Evolutionary conservation across 1,140 invertebrate genomes (phyloP), one percentile per base, ranked within the genome.

Genomic region (Bemisia tabaci): DNA sequence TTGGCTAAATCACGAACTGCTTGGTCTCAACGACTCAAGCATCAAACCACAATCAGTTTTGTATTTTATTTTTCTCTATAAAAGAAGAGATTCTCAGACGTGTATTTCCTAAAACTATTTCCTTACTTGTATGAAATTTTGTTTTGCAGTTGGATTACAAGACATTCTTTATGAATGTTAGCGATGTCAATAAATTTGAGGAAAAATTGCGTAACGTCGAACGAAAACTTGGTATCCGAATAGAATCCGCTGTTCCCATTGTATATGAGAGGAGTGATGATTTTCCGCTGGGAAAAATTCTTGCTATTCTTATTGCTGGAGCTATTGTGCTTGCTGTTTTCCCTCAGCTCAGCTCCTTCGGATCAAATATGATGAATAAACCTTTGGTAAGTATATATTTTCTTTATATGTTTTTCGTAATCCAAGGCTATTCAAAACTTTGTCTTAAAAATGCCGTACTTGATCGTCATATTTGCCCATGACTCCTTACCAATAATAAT

Each of bases 161-260:
- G 67, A 82, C 78, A 11, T 93, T 85, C 76, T 86, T 90, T 70
- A 92, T 95, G 89, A 88, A 89, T 73, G 85, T 94, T 17, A 86
- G 86, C 0, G 87, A 93, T 75, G 84, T 87, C 21, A 83, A 87
- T 58, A 85, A 87, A 69, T 90, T 96, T 77, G 94, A 96, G 78
- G 88, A 89, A 72, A 94, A 93, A 80, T 75, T 97, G 59, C 81
- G 94, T 61, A 84, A 88, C 70, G 87, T 87, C 12, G 94, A 98
- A 79, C 75, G 82, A 74, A 75, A 81, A 66, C 78, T 95, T 60
- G 91, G 90, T n/a, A 89, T 97, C 59, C 83, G 81, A 73, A 71
- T 75, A 69, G 85, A 82, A 27, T 70, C 80, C 72, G 83, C 85
- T 67, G 84, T 97, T 12, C 87, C 92, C 22, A 83, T 97, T 1